Percentiles rank a stretch among this genome's conserved stretches.
phyloP scores from a whole-genome alignment of 1,140 invertebrate species.

The Dinoponera quadriceps region DNA sequence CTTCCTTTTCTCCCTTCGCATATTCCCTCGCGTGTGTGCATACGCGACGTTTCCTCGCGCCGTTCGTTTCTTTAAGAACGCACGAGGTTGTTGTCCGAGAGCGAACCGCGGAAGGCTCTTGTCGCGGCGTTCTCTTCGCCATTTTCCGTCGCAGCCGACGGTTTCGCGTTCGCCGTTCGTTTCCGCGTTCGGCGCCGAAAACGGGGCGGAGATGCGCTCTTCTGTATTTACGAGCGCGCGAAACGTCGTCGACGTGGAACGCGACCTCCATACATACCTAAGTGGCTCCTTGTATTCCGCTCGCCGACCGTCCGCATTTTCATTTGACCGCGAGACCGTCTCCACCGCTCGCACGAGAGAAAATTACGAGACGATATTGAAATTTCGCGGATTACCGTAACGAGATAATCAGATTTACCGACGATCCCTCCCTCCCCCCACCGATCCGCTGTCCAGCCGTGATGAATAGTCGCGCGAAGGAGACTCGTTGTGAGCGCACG shows the following conservation, averaged over 20 bases:
- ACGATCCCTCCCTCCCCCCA: background rate
- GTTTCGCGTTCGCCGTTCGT: background rate
- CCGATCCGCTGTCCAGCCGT: background rate
- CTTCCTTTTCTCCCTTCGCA: slow-evolving; percentile 3
- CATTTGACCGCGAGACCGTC: background rate
- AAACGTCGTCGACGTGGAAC: background rate
- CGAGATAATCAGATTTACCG: slow-evolving; percentile 16
- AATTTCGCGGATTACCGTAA: background rate
- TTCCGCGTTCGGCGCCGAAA: background rate
- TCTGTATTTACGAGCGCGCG: slow-evolving; percentile 28
- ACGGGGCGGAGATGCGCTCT: background rate
- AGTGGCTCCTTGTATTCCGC: slow-evolving; percentile 30
- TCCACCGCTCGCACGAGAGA: background rate
- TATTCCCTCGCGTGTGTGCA: slow-evolving; percentile 27
- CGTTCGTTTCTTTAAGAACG: slow-evolving; percentile 24
- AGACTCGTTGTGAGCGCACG: slow-evolving; percentile 20
- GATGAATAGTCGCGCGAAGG: slow-evolving; percentile 29
- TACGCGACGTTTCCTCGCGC: slow-evolving; percentile 3
- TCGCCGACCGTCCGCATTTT: slow-evolving; percentile 12
- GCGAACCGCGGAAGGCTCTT: background rate
- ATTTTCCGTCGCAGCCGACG: background rate
- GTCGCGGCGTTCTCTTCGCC: background rate
- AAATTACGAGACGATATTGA: background rate
- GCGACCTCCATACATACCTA: background rate
- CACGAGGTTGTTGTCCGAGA: slow-evolving; percentile 9